phyloP scores from a whole-genome alignment of 1,140 invertebrate genomes.

The Triops cancriformis region DNA sequence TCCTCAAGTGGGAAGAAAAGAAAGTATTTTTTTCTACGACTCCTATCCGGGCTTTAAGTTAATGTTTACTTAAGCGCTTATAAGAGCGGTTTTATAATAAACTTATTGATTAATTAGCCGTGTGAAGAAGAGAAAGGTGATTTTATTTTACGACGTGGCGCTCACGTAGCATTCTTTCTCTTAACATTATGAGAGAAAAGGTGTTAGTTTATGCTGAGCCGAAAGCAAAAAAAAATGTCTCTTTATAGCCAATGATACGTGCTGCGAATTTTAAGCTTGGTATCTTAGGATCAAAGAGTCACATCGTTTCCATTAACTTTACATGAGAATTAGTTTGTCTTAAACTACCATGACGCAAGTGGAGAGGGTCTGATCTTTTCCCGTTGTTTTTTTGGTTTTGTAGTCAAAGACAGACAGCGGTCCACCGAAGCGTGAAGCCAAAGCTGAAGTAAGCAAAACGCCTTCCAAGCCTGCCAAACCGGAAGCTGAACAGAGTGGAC shows the following conservation, averaged over 20 bases:
- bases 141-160: background rate
- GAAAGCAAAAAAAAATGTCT: background rate
- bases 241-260: slow-evolving; percentile 14
- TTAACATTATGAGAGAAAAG: background rate
- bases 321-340: background rate
- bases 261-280: slow-evolving; percentile 19
- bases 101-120: too few species aligned
- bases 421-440: slow-evolving; percentile 1
- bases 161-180: background rate
- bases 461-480: slow-evolving; percentile 11
- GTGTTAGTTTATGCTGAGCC: background rate
- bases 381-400: background rate
- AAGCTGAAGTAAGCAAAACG: slow-evolving; percentile 16
- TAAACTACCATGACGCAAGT: background rate
- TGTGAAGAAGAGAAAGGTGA: background rate
- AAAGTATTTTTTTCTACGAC: too few species aligned
- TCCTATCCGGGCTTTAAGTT: too few species aligned
- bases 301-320: slow-evolving; percentile 11
- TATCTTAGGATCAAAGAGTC: slow-evolving; percentile 23
- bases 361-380: background rate
- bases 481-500: background rate
- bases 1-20: too few species aligned
- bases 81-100: too few species aligned
- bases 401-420: background rate
- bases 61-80: too few species aligned